Evolutionary conservation across 2,888 invertebrate species (phyloP).

Genomic region (Calliopum simillimum): DNA sequence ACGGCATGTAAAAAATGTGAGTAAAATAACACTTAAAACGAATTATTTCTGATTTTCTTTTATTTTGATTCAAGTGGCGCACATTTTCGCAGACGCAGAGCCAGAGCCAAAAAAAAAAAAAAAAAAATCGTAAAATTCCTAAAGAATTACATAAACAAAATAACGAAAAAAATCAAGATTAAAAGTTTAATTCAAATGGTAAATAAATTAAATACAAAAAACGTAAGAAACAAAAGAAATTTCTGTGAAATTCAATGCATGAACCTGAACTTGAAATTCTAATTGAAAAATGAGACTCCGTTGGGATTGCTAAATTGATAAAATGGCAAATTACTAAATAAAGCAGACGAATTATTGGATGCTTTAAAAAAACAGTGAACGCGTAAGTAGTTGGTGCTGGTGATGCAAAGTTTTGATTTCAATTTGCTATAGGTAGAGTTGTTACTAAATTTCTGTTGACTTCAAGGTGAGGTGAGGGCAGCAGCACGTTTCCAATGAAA

Average conservation of each 20-base stretch:
- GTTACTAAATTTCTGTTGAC: too few species aligned
- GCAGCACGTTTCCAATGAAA: too few species aligned
- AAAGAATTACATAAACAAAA: constrained; percentile 29
- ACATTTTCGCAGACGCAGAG: constrained; percentile 13
- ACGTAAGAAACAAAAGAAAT: not conserved
- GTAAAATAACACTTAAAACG: not conserved
- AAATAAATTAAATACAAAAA: constrained; percentile 10
- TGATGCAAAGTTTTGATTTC: too few species aligned
- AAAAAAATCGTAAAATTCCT: not conserved
- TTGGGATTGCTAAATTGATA: not conserved
- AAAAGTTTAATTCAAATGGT: constrained; percentile 12
- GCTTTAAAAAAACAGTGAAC: not conserved
- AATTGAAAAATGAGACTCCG: too few species aligned
- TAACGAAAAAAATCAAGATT: constrained; percentile 7
- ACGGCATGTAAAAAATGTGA: not conserved
- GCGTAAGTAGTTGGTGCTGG: too few species aligned
- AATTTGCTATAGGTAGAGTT: too few species aligned
- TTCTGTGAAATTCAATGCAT: constrained; percentile 14
- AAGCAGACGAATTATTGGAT: not conserved
- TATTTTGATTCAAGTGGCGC: constrained; percentile 22
- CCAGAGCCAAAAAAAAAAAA: not conserved
- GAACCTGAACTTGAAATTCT: constrained; percentile 31
- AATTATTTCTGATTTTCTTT: constrained; percentile 2
- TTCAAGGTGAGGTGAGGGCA: too few species aligned
- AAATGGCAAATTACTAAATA: too few species aligned